Conservation (phyloP, 37 sponge, comb jelly and placozoan genomes). For the Cliona cf. orientalis region DNA sequence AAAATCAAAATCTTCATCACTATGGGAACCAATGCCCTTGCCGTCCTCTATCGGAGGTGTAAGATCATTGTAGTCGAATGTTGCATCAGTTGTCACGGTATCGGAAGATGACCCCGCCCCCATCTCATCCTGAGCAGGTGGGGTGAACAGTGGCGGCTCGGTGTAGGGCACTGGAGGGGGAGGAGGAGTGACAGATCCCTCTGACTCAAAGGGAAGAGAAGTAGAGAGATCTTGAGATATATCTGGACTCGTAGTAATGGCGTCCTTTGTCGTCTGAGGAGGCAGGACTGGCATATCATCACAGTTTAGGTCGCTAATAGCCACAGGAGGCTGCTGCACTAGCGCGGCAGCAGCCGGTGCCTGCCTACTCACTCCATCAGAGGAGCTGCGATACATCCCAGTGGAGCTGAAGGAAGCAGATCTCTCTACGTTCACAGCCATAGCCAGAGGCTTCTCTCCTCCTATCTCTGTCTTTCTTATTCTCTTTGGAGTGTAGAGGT, state of each 20-base stretch:
- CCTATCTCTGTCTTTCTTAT: not conserved
- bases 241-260: not conserved
- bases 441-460: not conserved
- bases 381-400: conserved; percentile 1
- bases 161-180: not conserved
- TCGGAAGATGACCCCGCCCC: not conserved
- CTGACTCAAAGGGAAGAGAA: too few relatives aligned
- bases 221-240: conserved; percentile 1
- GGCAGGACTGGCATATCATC: conserved; percentile 25
- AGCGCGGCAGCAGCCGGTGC: not conserved
- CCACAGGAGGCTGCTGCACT: not conserved
- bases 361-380: not conserved
- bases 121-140: not conserved
- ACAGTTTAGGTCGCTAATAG: too few relatives aligned
- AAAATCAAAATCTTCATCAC: conserved; percentile 2
- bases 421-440: not conserved
- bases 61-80: conserved; percentile 9
- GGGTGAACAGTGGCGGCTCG: conserved; percentile 12
- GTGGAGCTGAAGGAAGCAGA: not conserved
- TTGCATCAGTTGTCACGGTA: not conserved
- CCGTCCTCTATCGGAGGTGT: not conserved
- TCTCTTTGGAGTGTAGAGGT: not conserved
- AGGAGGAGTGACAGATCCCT: not conserved
- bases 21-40: too few relatives aligned
- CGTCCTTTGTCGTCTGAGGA: not conserved